Evolutionary conservation across 2,113 vertebrate species (phyloP).

Genomic region (Prunella himalayana): DNA sequence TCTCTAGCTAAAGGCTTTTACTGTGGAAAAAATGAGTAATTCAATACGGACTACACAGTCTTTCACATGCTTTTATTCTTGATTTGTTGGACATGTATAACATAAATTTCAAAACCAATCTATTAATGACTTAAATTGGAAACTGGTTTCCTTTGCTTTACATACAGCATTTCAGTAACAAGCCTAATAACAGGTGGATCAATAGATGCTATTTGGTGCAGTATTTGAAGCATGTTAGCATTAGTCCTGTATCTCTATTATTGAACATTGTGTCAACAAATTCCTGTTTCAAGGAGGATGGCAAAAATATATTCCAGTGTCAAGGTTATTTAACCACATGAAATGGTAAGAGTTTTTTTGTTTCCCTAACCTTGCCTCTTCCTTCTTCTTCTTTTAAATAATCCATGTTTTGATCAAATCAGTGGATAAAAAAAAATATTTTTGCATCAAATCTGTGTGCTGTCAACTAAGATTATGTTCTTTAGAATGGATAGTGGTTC

Average conservation of each 20-base stretch:
- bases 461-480: conserved; percentile 28
- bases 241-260: conserved; percentile 50
- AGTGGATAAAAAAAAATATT: conserved; percentile 46
- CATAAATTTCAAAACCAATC: conserved; percentile 76
- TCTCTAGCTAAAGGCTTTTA: conserved; percentile 72
- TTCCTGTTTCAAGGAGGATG: conserved; percentile 46
- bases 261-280: conserved; percentile 67
- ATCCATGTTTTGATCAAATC: conserved; percentile 56
- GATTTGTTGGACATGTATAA: conserved; percentile 73
- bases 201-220: conserved; percentile 55
- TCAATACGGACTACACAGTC: conserved; percentile 24
- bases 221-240: conserved; percentile 52
- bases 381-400: conserved; percentile 44
- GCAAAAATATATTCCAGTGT: conserved; percentile 48
- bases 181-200: conserved; percentile 58
- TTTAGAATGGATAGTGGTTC: conserved; percentile 32
- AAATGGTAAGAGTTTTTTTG: neutral
- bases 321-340: conserved; percentile 54
- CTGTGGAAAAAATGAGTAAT: conserved; percentile 64
- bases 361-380: neutral
- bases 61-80: conserved; percentile 76
- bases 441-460: conserved; percentile 28
- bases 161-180: conserved; percentile 43
- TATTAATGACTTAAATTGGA: conserved; percentile 75
- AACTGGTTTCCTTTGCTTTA: conserved; percentile 64